phyloP scores from a whole-genome alignment of 2,113 vertebrate species.

The Rhynchomys soricoides region DNA sequence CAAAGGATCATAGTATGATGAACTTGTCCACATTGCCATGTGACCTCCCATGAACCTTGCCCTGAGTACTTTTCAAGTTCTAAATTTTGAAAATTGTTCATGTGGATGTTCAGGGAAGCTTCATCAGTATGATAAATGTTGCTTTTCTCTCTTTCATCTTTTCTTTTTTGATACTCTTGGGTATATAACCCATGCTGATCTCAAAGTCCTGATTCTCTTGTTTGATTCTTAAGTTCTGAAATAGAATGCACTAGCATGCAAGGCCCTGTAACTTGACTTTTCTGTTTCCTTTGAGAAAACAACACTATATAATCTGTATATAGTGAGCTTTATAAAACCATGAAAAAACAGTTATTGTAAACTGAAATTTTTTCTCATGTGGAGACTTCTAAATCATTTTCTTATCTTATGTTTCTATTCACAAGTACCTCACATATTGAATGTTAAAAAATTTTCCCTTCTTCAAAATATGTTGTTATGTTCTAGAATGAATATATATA shows the following conservation, averaged over 20 bases:
- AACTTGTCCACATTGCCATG: neutral
- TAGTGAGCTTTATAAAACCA: neutral
- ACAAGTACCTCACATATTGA: neutral
- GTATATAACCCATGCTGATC: neutral
- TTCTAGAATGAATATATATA: neutral
- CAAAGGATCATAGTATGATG: neutral
- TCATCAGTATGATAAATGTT: neutral
- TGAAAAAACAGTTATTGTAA: neutral
- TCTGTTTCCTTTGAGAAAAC: neutral
- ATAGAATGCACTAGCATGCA: neutral
- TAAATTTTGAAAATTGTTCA: neutral
- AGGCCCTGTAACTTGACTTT: neutral
- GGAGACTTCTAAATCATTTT: neutral
- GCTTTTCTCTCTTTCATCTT: neutral
- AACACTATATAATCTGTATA: neutral
- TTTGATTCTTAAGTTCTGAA: neutral
- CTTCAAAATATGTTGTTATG: neutral
- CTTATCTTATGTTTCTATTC: neutral
- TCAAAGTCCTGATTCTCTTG: neutral
- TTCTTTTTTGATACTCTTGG: no score
- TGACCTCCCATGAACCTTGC: neutral
- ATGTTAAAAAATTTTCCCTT: neutral
- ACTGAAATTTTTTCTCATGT: neutral
- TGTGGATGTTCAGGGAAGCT: neutral
- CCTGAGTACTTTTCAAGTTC: neutral